Percentiles rank a stretch among this genome's conserved stretches.
Evolutionary conservation across 2,113 vertebrate species (phyloP).

Genomic region (Xiphophorus couchianus): DNA sequence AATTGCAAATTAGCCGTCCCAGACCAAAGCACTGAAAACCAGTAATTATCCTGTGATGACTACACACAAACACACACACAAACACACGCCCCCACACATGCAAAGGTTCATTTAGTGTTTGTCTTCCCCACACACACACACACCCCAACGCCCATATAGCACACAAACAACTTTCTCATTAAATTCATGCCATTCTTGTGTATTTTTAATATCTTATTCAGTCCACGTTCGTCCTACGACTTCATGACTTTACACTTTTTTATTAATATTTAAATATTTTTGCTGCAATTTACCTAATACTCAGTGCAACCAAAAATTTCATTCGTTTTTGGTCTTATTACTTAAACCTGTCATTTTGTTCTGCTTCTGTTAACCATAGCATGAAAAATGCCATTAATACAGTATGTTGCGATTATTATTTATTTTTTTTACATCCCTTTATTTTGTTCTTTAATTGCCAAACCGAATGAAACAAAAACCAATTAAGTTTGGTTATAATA

Average conservation of each 20-base stretch:
- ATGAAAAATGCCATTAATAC: neutral
- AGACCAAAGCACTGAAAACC: constrained; percentile 34
- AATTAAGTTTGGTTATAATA: neutral
- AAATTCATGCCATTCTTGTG: neutral
- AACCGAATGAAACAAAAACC: neutral
- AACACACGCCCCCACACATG: constrained; percentile 5
- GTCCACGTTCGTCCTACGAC: neutral
- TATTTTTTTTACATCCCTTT: neutral
- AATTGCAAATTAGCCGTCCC: constrained; percentile 49
- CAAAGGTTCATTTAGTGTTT: no score
- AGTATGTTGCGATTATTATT: neutral
- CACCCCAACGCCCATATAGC: neutral
- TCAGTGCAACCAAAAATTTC: neutral
- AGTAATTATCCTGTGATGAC: constrained; percentile 51
- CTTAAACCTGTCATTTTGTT: neutral
- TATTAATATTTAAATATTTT: neutral
- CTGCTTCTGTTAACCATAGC: neutral
- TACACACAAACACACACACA: constrained; percentile 17
- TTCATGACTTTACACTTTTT: neutral
- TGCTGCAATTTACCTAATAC: neutral
- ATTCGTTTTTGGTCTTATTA: constrained; percentile 1
- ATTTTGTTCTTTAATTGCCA: neutral
- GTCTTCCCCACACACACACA: constrained; percentile 5
- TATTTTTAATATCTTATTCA: neutral
- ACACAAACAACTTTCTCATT: neutral